Conservation (phyloP, 2,797 vertebrate species). For the Diplodus sargus region DNA sequence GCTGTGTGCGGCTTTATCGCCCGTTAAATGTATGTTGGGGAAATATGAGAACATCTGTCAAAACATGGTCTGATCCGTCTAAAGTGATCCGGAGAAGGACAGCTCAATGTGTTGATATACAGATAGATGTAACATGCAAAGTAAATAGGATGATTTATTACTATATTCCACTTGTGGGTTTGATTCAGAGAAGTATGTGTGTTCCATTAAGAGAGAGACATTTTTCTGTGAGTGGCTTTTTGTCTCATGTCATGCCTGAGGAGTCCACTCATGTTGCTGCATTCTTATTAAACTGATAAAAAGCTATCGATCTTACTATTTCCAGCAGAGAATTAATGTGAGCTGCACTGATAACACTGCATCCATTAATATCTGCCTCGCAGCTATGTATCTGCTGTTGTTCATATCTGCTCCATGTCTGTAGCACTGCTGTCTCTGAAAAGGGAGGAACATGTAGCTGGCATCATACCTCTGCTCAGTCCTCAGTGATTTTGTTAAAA, state of each 20-base stretch:
- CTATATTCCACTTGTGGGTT: background rate
- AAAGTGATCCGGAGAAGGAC: constrained; percentile 29
- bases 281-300: constrained; percentile 25
- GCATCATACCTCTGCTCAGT: background rate
- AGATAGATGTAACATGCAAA: constrained; percentile 5
- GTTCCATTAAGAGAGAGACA: background rate
- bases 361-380: constrained; percentile 21
- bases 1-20: constrained; percentile 61
- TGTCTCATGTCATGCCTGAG: constrained; percentile 18
- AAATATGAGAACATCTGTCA: constrained; percentile 75
- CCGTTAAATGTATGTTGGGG: constrained; percentile 76
- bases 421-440: background rate
- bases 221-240: background rate
- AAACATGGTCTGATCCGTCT: constrained; percentile 50
- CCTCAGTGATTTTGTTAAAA: background rate
- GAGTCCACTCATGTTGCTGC: constrained; percentile 1
- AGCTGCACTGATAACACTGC: background rate
- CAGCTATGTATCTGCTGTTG: constrained; percentile 20
- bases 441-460: background rate
- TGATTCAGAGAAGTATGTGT: constrained; percentile 9
- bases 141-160: constrained; percentile 36
- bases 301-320: constrained; percentile 9
- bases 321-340: background rate
- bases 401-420: constrained; percentile 9
- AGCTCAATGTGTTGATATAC: constrained; percentile 13